Evolutionary conservation across 2,113 vertebrate genomes (phyloP), one percentile per base, ranked within the genome.

Genomic region (Pagrus major): DNA sequence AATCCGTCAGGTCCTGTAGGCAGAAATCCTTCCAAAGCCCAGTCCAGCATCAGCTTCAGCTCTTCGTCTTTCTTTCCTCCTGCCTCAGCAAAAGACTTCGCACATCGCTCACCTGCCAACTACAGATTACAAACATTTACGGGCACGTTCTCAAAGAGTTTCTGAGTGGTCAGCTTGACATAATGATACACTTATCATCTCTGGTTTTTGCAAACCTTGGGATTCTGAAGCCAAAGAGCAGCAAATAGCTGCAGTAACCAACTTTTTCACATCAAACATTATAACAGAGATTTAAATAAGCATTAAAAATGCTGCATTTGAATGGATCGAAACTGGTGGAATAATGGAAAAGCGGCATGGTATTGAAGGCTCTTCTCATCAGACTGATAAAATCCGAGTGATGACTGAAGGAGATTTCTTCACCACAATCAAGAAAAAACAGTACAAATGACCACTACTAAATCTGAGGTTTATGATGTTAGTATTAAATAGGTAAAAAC

Each of bases 11-110:
- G 61, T 27, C 97, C 98, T 4, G 91, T 80, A 3, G 98, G 98
- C 69, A 96, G 94, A 90, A 99, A 99, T 64, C 97, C 98, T 0
- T 90, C 94, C 10, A 94, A 90, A 2, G 97, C 97, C 98, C 98
- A 99, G 14, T 97, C 94, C 5, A 99, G 10, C 97, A 99, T 97
- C 76, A 94, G 86, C 88, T 96, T 97, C 66, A 96, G 85, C 89
- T 97, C 96, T 55, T 96, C 93, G 1, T 88, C 90, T 86, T 90
- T 93, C 35, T 95, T 93, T 78, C 94, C 82, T 0, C 92, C 89
- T 1, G 80, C 20, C 0, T 76, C 52, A 1, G 93, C 5, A 68
- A 99, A 99, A 0, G 90, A 94, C 91, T 98, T 98, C 12, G 91
- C 93, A 0, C 95, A 94, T 14, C 98, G 95, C 42, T 95, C 95